Evolutionary conservation across 2,113 vertebrate species (phyloP).

Genomic region (Tricholaema leucomelas): DNA sequence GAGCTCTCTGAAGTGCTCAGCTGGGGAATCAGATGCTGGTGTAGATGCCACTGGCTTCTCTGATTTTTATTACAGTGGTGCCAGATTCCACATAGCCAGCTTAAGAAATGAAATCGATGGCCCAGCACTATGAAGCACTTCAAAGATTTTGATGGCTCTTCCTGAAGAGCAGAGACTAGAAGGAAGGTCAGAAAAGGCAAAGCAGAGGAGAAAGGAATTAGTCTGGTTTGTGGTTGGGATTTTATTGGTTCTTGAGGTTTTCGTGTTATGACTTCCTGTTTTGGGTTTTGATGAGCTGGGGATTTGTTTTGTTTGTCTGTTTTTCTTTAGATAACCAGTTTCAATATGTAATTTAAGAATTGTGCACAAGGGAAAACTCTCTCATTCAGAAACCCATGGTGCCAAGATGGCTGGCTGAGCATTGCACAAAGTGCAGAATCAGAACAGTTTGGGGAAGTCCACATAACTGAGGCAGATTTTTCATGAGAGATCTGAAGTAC

Average conservation of each 20-base stretch:
- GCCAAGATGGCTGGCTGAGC: not conserved
- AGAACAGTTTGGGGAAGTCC: not conserved
- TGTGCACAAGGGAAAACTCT: not conserved
- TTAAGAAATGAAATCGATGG: not conserved
- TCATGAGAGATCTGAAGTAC: not conserved
- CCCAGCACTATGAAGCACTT: not conserved
- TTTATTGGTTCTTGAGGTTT: not conserved
- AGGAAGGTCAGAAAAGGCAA: not conserved
- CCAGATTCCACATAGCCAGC: not conserved
- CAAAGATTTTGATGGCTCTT: not conserved
- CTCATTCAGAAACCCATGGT: not conserved
- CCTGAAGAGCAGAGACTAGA: not conserved
- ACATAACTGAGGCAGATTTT: not conserved
- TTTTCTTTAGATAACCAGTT: not conserved
- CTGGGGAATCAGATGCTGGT: not conserved
- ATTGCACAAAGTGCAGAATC: not conserved
- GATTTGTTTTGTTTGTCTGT: not conserved
- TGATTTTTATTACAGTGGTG: not conserved
- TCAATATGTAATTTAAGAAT: not conserved
- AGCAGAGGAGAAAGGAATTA: not conserved
- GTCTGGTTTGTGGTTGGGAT: not conserved
- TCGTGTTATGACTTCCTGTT: not conserved
- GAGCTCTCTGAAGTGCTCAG: not conserved
- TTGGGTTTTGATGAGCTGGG: not conserved
- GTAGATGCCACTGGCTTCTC: not conserved